Percentiles rank a stretch among this genome's conserved stretches.
Evolutionary conservation across 2,888 invertebrate species (phyloP).

Genomic region (Polylopha cassiicola): DNA sequence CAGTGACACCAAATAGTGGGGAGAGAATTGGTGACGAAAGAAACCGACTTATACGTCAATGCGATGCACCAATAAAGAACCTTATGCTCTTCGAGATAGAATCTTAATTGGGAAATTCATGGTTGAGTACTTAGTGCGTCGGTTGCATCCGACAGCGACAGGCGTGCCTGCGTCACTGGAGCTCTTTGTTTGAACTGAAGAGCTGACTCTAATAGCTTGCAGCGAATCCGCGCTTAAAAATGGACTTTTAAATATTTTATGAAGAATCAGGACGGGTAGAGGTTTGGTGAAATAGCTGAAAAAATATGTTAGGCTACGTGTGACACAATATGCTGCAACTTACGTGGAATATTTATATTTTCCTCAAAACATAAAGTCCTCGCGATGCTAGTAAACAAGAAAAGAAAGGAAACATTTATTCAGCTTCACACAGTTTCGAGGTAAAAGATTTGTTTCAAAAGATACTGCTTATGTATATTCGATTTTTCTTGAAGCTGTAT

Average conservation of each 20-base stretch:
- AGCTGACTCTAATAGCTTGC: conserved; percentile 75
- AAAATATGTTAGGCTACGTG: conserved; percentile 10
- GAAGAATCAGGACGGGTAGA: conserved; percentile 47
- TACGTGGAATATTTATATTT: too few species aligned
- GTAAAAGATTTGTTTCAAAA: too few species aligned
- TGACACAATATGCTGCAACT: too few species aligned
- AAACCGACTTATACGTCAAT: conserved; percentile 58
- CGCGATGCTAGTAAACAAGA: too few species aligned
- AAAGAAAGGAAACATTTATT: too few species aligned
- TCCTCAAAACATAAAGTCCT: too few species aligned
- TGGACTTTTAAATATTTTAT: conserved; percentile 73
- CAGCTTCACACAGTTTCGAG: too few species aligned
- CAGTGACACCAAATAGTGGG: conserved; percentile 71
- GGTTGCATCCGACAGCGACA: conserved; percentile 54
- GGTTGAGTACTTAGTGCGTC: conserved; percentile 51
- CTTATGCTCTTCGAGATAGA: conserved; percentile 55
- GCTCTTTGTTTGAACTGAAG: conserved; percentile 74
- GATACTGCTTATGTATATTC: too few species aligned
- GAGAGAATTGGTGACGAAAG: conserved; percentile 68
- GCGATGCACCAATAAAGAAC: conserved; percentile 47
- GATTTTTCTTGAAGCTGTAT: background rate
- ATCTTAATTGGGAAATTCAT: conserved; percentile 61
- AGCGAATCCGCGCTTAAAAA: conserved; percentile 71
- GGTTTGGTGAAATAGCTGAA: conserved; percentile 14
- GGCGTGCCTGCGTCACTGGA: conserved; percentile 60